Conservation (phyloP, 2,113 vertebrate genomes). For the Ictalurus punctatus region DNA sequence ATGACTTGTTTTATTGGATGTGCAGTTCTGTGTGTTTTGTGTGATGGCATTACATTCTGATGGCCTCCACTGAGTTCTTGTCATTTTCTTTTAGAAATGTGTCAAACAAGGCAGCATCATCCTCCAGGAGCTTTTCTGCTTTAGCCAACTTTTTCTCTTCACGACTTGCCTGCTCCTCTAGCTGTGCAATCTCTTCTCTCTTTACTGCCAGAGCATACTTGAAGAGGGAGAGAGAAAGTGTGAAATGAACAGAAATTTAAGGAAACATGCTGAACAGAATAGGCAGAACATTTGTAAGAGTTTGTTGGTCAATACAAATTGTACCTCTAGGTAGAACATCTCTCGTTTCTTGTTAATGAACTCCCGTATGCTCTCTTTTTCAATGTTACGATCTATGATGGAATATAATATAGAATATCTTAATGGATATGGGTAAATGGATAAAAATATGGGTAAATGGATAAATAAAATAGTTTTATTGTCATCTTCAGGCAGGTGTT, state of each 20-base stretch:
- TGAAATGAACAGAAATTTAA: neutral
- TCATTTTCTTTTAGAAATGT: conserved; percentile 84
- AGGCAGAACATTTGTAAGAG: neutral
- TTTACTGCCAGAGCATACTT: conserved; percentile 82
- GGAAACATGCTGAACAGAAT: conserved; percentile 2
- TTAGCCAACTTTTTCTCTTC: conserved; percentile 76
- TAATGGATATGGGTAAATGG: neutral
- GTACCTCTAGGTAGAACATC: conserved; percentile 86
- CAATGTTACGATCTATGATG: conserved; percentile 73
- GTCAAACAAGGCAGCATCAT: conserved; percentile 75
- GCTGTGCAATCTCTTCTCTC: conserved; percentile 74
- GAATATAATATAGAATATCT: neutral
- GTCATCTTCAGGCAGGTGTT: neutral
- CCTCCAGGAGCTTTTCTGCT: conserved; percentile 76
- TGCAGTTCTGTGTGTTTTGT: neutral
- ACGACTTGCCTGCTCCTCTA: conserved; percentile 70
- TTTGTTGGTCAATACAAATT: neutral
- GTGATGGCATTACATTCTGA: conserved; percentile 72
- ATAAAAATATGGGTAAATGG: too few relatives aligned
- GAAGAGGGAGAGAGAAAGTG: conserved; percentile 14
- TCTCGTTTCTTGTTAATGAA: conserved; percentile 79
- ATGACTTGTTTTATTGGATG: neutral
- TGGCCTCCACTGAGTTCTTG: conserved; percentile 77
- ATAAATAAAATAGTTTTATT: neutral
- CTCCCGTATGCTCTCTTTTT: conserved; percentile 70